Percentiles rank a stretch among this genome's conserved stretches.
Conservation (phyloP, 2,113 vertebrate species). For the Dendropsophus ebraccatus region DNA sequence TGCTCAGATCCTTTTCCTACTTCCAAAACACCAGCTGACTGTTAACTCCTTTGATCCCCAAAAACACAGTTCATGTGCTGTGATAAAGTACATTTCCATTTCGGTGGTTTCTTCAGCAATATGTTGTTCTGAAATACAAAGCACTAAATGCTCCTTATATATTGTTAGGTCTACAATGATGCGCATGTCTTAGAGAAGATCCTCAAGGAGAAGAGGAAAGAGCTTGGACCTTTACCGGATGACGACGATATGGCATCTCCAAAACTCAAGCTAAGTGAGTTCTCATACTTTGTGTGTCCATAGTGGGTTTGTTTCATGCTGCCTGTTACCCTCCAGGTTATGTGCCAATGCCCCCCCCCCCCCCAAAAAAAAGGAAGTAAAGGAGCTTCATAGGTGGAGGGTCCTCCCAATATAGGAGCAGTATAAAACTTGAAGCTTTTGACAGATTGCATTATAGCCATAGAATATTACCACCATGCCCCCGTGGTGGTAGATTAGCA, state of each 20-base stretch:
- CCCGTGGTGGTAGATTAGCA: too few species aligned
- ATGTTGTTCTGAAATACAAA: not conserved
- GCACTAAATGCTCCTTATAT: not conserved
- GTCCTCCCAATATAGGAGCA: too few species aligned
- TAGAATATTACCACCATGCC: too few species aligned
- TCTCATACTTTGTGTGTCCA: too few species aligned
- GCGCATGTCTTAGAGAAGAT: slow-evolving; percentile 94
- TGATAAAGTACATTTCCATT: not conserved
- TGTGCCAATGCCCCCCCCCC: not conserved
- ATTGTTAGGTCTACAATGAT: slow-evolving; percentile 92
- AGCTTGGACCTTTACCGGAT: slow-evolving; percentile 89
- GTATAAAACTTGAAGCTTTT: too few species aligned
- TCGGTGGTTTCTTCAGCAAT: not conserved
- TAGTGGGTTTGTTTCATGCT: not conserved
- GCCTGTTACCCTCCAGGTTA: not conserved
- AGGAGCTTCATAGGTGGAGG: too few species aligned
- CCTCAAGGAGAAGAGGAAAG: slow-evolving; percentile 90
- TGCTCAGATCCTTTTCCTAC: too few species aligned
- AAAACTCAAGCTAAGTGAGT: slow-evolving; percentile 95
- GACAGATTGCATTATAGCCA: too few species aligned
- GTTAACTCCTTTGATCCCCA: not conserved
- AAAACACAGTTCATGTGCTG: not conserved
- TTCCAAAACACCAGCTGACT: too few species aligned
- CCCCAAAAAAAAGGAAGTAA: too few species aligned
- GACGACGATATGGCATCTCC: slow-evolving; percentile 95